Evolutionary conservation across 1,140 invertebrate species (phyloP), one percentile per base, ranked within the genome.

Genomic region (Trichogramma pretiosum): DNA sequence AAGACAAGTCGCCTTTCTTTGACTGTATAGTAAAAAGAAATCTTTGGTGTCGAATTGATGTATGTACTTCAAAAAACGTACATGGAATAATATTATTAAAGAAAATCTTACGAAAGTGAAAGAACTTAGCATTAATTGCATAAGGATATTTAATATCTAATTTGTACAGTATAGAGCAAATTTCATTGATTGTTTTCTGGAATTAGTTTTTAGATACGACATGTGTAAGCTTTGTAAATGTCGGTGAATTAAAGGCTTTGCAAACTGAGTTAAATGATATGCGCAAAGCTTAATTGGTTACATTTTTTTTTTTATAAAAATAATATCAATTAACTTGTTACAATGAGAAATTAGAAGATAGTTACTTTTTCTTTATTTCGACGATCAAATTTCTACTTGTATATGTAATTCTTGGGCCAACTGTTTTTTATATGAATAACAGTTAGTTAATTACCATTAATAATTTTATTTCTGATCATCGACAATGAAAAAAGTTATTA

Each of bases 121-220:
- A n/a, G 33, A 21, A 37, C 28, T 16, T 43, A 23, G 3, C 28
- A n/a, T n/a, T n/a, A n/a, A n/a, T n/a, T n/a, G n/a, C n/a, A n/a
- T n/a, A n/a, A n/a, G n/a, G 30, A 22, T 18, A 38, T 48, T 42
- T 21, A 26, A 24, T 43, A 18, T 43, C 33, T 30, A 33, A 48
- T 48, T 38, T 49, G 47, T 49, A 49, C 26, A 49, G 40, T 24
- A 19, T 44, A 49, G n/a, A n/a, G 34, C 18, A 11, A 38, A 44
- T 21, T 49, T 39, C 41, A 22, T 44, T 14, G 17, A n/a, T n/a
- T 38, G 18, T 39, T 32, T 43, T 44, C 35, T 33, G 23, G 8
- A 37, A 17, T 40, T 34, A 42, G 46, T 36, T 48, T 38, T 48
- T 37, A 42, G 38, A 38, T n/a, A n/a, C n/a, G n/a, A n/a, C n/a